phyloP scores from a whole-genome alignment of 2,797 vertebrate species.

The Scolopax bukidnonensis region DNA sequence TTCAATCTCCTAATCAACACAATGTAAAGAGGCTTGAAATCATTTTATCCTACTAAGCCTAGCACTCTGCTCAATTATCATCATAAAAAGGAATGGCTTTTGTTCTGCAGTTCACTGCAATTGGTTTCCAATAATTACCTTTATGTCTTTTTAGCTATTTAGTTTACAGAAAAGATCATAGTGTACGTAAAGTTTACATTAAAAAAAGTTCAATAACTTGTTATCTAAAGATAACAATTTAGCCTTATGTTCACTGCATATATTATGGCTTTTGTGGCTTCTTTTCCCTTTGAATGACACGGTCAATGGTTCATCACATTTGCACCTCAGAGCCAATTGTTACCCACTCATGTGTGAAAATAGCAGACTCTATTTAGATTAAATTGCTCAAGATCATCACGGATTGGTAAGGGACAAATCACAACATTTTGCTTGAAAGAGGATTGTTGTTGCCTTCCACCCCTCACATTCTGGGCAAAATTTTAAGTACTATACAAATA shows the following conservation, averaged over 20 bases:
- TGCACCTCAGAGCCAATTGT: conserved; percentile 74
- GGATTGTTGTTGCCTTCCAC: conserved; percentile 24
- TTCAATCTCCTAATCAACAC: conserved; percentile 64
- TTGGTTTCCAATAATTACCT: conserved; percentile 71
- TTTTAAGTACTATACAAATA: background rate
- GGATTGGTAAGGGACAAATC: conserved; percentile 67
- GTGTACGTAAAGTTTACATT: conserved; percentile 59
- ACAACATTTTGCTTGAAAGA: conserved; percentile 66
- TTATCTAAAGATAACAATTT: conserved; percentile 63
- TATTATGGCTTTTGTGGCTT: conserved; percentile 56
- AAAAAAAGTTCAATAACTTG: conserved; percentile 55
- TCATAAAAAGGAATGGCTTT: conserved; percentile 73
- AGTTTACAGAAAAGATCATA: conserved; percentile 62
- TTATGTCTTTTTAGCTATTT: conserved; percentile 33
- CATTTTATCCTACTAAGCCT: conserved; percentile 72
- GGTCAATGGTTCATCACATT: conserved; percentile 74
- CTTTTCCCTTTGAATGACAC: conserved; percentile 65
- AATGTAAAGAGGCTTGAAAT: conserved; percentile 72
- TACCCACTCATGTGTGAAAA: conserved; percentile 73
- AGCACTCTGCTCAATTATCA: conserved; percentile 57
- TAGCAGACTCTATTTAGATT: conserved; percentile 71
- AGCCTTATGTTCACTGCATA: conserved; percentile 41
- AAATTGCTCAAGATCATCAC: conserved; percentile 69
- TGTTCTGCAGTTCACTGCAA: conserved; percentile 60
- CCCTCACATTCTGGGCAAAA: conserved; percentile 5